Conservation (phyloP, 2,888 invertebrate genomes). For the Lithophane socia region DNA sequence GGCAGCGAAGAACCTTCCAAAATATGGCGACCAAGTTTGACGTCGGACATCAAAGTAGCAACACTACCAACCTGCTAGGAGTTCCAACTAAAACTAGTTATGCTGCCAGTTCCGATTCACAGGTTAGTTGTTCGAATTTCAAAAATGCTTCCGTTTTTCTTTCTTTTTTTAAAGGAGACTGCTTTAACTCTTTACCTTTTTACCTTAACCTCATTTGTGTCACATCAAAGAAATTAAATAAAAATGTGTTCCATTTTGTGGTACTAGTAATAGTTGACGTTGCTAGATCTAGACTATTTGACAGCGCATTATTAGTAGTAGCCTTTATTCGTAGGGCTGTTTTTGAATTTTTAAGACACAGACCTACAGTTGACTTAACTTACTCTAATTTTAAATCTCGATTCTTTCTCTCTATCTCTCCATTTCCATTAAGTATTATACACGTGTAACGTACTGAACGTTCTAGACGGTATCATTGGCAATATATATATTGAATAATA, state of each 20-base stretch:
- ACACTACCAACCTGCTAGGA: constrained; percentile 73
- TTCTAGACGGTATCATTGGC: background rate
- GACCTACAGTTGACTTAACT: background rate
- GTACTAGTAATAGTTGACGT: background rate
- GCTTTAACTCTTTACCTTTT: background rate
- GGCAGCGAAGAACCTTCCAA: constrained; percentile 91
- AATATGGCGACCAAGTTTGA: constrained; percentile 88
- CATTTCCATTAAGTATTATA: background rate
- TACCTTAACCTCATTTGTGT: background rate
- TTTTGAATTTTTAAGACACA: background rate
- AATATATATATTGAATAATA: constrained; percentile 5
- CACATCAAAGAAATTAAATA: background rate
- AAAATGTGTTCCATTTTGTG: background rate
- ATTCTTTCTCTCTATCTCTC: no score
- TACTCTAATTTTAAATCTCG: background rate
- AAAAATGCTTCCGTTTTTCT: constrained; percentile 10
- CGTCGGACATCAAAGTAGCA: constrained; percentile 73
- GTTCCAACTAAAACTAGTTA: constrained; percentile 80
- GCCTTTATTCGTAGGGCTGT: background rate
- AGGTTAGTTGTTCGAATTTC: constrained; percentile 79
- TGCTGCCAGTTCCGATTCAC: constrained; percentile 83
- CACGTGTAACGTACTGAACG: constrained; percentile 13
- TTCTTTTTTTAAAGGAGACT: background rate
- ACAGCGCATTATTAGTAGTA: no score
- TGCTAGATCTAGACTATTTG: background rate